phyloP scores from a whole-genome alignment of 2,113 vertebrate species.

The Microcebus jonahi region DNA sequence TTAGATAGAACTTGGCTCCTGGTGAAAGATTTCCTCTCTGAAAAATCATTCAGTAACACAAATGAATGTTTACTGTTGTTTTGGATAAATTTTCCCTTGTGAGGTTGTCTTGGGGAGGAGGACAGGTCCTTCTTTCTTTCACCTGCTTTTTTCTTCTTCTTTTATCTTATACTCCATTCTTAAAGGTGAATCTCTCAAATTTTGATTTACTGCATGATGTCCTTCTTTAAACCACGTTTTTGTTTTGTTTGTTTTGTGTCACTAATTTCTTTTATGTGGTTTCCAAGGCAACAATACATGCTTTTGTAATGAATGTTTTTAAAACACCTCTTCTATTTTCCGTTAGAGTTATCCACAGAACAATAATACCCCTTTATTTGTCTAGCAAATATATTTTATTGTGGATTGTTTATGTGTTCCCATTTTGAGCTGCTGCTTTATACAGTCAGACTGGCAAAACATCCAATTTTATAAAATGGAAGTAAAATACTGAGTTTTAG shows the following conservation, averaged over 20 bases:
- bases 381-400: conserved; percentile 3
- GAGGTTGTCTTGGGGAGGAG: not conserved
- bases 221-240: not conserved
- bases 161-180: not conserved
- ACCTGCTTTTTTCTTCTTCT: not conserved
- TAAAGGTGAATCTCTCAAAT: not conserved
- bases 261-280: conserved; percentile 19
- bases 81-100: not conserved
- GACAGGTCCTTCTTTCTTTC: not conserved
- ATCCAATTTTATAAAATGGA: not conserved
- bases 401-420: not conserved
- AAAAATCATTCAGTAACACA: conserved; percentile 39
- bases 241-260: not conserved
- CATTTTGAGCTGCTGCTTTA: not conserved
- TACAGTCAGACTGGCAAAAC: conserved; percentile 6
- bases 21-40: conserved; percentile 23
- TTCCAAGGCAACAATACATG: conserved; percentile 36
- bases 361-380: not conserved
- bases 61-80: not conserved
- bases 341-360: not conserved
- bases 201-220: not conserved
- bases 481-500: not conserved
- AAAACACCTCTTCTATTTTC: conserved; percentile 8
- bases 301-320: conserved; percentile 17
- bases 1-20: not conserved